Conservation (phyloP, 1,140 invertebrate species). For the Holcopasites calliopsidis region DNA sequence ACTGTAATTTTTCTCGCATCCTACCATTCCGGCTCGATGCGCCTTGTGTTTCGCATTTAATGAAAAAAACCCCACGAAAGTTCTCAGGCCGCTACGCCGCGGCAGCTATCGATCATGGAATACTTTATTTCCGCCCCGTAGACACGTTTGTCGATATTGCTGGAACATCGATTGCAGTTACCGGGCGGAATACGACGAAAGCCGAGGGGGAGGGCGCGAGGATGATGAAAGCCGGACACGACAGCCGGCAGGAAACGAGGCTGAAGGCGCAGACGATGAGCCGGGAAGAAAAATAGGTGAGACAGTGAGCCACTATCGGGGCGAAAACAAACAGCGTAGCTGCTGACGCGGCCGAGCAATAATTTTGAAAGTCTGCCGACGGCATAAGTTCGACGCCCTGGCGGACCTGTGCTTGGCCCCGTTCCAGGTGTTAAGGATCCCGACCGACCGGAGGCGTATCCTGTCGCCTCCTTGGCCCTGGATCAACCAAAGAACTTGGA, state of each 20-base stretch:
- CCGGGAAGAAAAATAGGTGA: constrained; percentile 22
- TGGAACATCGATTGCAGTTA: constrained; percentile 11
- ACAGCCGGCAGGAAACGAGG: not conserved
- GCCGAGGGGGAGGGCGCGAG: not conserved
- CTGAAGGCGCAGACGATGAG: not conserved
- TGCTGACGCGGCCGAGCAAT: constrained; percentile 73
- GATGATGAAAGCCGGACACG: not conserved
- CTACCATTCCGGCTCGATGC: not conserved
- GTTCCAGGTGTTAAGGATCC: constrained; percentile 78
- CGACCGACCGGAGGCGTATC: constrained; percentile 64
- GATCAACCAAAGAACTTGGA: constrained; percentile 55
- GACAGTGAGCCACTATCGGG: constrained; percentile 45
- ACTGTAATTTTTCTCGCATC: not conserved
- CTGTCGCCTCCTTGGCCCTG: constrained; percentile 58
- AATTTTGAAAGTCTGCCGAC: constrained; percentile 76
- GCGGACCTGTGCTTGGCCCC: constrained; percentile 68
- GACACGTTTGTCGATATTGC: constrained; percentile 2
- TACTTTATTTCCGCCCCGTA: not conserved
- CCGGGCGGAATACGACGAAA: not conserved
- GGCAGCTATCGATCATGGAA: constrained; percentile 14
- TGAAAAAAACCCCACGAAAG: not conserved
- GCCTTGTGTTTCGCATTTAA: not conserved
- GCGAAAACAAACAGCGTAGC: constrained; percentile 76
- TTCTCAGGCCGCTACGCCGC: not conserved
- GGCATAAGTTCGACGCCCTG: constrained; percentile 73